Conservation (phyloP, 1,140 invertebrate genomes). For the Calliphora vicina region DNA sequence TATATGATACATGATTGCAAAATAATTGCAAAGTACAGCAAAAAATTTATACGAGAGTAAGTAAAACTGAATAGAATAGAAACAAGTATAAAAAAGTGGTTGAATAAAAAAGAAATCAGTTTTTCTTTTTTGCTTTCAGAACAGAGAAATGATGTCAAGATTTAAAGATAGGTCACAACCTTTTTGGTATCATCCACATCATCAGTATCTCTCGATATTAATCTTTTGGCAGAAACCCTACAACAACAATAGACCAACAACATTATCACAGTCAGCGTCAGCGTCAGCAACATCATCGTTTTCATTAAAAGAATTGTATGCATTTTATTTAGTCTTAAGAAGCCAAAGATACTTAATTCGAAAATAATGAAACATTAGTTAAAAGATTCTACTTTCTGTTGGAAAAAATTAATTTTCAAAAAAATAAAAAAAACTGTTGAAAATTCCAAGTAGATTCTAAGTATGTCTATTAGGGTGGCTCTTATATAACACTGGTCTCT, state of each 20-base stretch:
- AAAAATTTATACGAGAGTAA: neutral
- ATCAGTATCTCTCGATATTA: neutral
- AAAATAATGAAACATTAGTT: conserved; percentile 5
- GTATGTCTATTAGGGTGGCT: no score
- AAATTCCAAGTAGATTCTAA: no score
- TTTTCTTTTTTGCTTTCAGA: neutral
- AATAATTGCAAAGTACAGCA: conserved; percentile 39
- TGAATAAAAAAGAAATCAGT: neutral
- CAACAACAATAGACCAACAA: neutral
- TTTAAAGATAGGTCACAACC: conserved; percentile 40
- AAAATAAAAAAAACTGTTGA: neutral
- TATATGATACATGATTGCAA: conserved; percentile 36
- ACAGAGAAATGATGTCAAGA: conserved; percentile 25
- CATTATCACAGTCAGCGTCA: conserved; percentile 1
- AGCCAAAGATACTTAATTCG: conserved; percentile 11
- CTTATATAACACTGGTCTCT: no score
- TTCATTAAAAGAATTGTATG: neutral
- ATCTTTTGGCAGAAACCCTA: neutral
- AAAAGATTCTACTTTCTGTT: neutral
- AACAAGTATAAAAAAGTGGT: neutral
- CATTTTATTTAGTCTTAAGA: neutral
- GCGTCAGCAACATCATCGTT: neutral
- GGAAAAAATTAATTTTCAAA: neutral
- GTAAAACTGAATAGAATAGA: neutral
- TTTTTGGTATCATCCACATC: neutral